Conservation (phyloP, 2,888 invertebrate genomes). For the Ectemnius cavifrons region DNA sequence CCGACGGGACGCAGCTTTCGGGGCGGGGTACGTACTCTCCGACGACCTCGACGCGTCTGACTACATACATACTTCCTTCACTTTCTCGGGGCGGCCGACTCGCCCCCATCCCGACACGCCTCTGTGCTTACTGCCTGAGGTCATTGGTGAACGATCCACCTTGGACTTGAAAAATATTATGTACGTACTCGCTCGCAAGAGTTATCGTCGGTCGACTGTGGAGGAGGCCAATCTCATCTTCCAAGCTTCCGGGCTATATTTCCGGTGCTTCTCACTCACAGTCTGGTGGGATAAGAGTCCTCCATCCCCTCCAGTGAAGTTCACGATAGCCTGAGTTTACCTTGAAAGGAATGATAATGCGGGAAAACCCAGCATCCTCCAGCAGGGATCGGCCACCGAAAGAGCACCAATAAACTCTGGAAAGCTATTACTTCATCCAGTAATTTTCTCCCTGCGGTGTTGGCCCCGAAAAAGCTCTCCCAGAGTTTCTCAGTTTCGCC, state of each 20-base stretch:
- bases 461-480: conserved; percentile 18
- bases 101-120: conserved; percentile 12
- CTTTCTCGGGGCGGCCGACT: conserved; percentile 24
- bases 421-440: conserved; percentile 26
- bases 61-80: conserved; percentile 27
- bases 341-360: too few relatives aligned
- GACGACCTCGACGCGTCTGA: conserved; percentile 30
- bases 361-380: neutral
- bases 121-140: conserved; percentile 14
- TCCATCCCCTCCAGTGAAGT: too few relatives aligned
- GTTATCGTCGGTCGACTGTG: conserved; percentile 33
- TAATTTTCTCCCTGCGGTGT: conserved; percentile 23
- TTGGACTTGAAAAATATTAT: conserved; percentile 42
- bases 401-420: conserved; percentile 21
- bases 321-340: too few relatives aligned
- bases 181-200: conserved; percentile 21
- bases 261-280: too few relatives aligned
- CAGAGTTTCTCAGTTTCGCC: conserved; percentile 7
- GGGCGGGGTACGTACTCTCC: conserved; percentile 23
- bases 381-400: neutral
- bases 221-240: conserved; percentile 20
- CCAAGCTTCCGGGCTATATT: neutral
- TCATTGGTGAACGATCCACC: conserved; percentile 39
- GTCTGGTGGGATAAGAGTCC: too few relatives aligned
- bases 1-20: conserved; percentile 7